These are phyloP conservation scores for Etheostoma cragini DNA, from an alignment of 2,113 vertebrate species.

Conservation along the genomic window DNA sequence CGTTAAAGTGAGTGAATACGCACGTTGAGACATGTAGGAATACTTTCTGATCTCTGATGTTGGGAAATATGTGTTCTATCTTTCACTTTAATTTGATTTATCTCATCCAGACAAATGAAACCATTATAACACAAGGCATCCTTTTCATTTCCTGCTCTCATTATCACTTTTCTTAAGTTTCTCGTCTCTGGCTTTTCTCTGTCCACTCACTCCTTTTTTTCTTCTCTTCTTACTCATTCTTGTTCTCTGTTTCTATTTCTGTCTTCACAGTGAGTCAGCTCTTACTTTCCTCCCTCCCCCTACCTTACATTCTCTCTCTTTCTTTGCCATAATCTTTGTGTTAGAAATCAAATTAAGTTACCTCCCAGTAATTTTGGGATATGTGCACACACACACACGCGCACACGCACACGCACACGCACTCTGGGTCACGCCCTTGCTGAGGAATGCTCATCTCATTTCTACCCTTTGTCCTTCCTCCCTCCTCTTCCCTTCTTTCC, in stretches of 20 bases:
- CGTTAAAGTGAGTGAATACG: slow-evolving; percentile 5
- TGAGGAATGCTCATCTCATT: slow-evolving; percentile 63
- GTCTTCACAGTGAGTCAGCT: slow-evolving; percentile 70
- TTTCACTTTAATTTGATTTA: slow-evolving; percentile 36
- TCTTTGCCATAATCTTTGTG: slow-evolving; percentile 42
- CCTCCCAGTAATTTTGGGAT: slow-evolving; percentile 43
- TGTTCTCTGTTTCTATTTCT: slow-evolving; percentile 56
- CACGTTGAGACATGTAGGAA: slow-evolving; percentile 46
- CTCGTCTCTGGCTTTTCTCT: slow-evolving; percentile 16
- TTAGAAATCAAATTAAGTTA: slow-evolving; percentile 62
- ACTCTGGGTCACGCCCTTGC: slow-evolving; percentile 45
- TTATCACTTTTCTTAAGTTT: slow-evolving; percentile 38
- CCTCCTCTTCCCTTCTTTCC: slow-evolving; percentile 20
- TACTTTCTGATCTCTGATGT: slow-evolving; percentile 22
- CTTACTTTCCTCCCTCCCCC: slow-evolving; percentile 23
- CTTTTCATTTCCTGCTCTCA: slow-evolving; percentile 36
- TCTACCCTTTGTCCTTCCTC: slow-evolving; percentile 32
- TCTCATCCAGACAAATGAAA: slow-evolving; percentile 41
- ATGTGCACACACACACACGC: slow-evolving; percentile 9
- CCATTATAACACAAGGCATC: slow-evolving; percentile 45
- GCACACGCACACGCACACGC: neutral
- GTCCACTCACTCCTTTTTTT: slow-evolving; percentile 8
- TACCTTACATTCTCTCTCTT: neutral
- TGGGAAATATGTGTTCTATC: slow-evolving; percentile 11
- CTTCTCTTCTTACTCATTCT: slow-evolving; percentile 40